A percentile compares a stretch with the other conserved stretches of the same genome.
Conservation (phyloP, 2,888 invertebrate species). For the Enchytraeus crypticus region DNA sequence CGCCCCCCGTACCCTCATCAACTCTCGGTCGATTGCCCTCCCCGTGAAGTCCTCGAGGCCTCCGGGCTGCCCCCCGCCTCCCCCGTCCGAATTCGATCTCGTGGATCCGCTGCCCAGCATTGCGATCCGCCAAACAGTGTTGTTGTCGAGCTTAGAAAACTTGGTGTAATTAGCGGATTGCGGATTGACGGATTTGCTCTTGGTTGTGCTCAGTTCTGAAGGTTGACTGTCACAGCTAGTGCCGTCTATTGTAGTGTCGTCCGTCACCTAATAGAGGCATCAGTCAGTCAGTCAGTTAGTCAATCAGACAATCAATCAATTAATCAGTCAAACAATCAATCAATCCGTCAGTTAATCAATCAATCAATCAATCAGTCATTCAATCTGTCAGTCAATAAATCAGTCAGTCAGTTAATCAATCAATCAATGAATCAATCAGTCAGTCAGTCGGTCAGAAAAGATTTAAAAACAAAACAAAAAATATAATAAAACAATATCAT, state of each 20-base stretch:
- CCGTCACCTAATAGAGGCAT: not conserved
- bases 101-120: not conserved
- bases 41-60: not conserved
- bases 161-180: not conserved
- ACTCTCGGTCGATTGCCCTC: not conserved
- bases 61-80: conserved; percentile 1
- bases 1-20: not conserved
- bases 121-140: conserved; percentile 1
- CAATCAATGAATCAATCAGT: not conserved
- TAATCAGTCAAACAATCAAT: not conserved
- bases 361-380: not conserved
- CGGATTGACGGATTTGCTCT: not conserved
- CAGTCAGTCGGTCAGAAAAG: not conserved
- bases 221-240: conserved; percentile 3
- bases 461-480: not conserved
- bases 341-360: not conserved
- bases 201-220: not conserved
- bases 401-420: not conserved
- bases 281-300: not conserved
- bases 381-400: not conserved
- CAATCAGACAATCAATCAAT: not conserved
- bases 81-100: not conserved
- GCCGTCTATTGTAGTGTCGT: not conserved
- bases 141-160: conserved; percentile 5
- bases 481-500: no score